phyloP scores from a whole-genome alignment of 2,797 vertebrate species.

The Heterohyrax brucei region DNA sequence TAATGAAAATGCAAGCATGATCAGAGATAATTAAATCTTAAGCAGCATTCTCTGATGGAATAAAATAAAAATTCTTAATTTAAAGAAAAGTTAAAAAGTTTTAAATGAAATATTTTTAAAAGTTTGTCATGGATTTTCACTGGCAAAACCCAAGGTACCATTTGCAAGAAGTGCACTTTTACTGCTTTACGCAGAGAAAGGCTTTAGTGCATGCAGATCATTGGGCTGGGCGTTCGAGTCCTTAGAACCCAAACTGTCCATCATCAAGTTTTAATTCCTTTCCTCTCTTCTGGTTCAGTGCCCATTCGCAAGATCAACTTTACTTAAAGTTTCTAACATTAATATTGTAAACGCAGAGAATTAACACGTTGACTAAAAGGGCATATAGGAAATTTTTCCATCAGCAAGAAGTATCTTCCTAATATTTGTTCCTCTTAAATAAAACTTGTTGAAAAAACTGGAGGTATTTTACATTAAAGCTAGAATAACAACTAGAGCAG shows the following conservation, averaged over 20 bases:
- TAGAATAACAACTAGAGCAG: background rate
- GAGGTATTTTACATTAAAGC: slow-evolving; percentile 20
- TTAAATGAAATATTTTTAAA: slow-evolving; percentile 23
- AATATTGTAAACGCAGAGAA: slow-evolving; percentile 42
- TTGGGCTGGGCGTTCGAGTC: background rate
- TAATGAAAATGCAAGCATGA: background rate
- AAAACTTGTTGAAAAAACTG: background rate
- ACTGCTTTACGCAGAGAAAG: background rate
- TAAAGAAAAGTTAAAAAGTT: slow-evolving; percentile 23
- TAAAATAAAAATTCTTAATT: background rate
- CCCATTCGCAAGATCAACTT: background rate
- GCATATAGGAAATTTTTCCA: background rate
- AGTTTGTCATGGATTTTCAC: slow-evolving; percentile 33
- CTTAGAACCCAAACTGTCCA: slow-evolving; percentile 11
- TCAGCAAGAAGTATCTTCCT: slow-evolving; percentile 10
- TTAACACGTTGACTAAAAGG: slow-evolving; percentile 28
- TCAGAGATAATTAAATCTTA: slow-evolving; percentile 29
- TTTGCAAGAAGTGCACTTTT: slow-evolving; percentile 19
- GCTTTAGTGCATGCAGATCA: background rate
- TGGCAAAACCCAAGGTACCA: slow-evolving; percentile 51
- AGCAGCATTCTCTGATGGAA: slow-evolving; percentile 7
- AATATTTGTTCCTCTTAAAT: slow-evolving; percentile 34
- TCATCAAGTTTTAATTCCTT: background rate
- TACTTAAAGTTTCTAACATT: background rate
- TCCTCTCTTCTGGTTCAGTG: background rate